Evolutionary conservation across 2,888 invertebrate species (phyloP), one percentile per base, ranked within the genome.

Genomic region (Cotesia congregata): DNA sequence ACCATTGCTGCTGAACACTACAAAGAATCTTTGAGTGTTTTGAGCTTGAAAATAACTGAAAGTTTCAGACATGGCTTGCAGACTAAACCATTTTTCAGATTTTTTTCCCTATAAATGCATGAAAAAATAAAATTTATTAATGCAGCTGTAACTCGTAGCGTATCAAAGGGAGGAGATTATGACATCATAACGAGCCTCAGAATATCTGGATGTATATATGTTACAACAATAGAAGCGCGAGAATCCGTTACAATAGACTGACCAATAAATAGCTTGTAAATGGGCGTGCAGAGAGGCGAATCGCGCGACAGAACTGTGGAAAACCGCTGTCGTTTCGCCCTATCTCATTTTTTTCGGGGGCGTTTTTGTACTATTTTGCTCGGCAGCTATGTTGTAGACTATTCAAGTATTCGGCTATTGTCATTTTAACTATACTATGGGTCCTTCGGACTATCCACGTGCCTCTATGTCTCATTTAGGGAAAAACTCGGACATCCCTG

Each of bases 401-500:
- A 50, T 50, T 50, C 50, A 50, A 50, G 50, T 50, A 50, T 50
- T 50, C 9, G 9, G 7, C 50, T 50, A 68, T 71, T 71, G 71
- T 71, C 38, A 62, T 71, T 61, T 71, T 40, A 74, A 67, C 15
- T 39, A 39, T 64, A 64, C 75, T 12, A 50, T 12, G 50, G 73
- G 77, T 77, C 73, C 73, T 73, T 78, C 75, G 65, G 71, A 50
- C 69, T 72, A 75, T 76, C 77, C 70, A 67, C 78, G 77, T 65
- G 78, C 77, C 79, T 74, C 70, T 71, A 80, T 84, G 85, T 87
- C 86, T 86, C 86, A 86, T 85, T 87, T 85, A 81, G 81, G 81
- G 81, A 80, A 82, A 84, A 84, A 81, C 50, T 69, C 68, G 64
- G 61, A 78, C 80, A 75, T 80, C 81, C 78, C 62, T 7, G 50